Evolutionary conservation across 2,888 invertebrate species (phyloP).

Genomic region (Tetropium fuscum): DNA sequence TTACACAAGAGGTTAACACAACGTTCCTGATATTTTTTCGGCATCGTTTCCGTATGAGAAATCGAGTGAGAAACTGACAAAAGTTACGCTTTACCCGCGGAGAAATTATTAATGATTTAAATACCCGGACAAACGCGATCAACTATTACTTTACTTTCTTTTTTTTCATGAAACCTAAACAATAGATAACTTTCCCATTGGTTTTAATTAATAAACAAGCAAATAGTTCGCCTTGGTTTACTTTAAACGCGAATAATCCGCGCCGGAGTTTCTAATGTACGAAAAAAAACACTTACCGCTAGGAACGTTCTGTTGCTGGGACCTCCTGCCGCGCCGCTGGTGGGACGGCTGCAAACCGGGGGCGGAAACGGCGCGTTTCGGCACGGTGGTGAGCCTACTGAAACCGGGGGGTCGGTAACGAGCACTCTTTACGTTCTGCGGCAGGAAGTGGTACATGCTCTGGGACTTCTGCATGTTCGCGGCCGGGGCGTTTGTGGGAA

Average conservation of each 20-base stretch:
- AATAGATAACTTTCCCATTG: conserved; percentile 18
- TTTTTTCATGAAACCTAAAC: conserved; percentile 13
- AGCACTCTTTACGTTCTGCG: conserved; percentile 82
- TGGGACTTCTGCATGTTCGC: conserved; percentile 73
- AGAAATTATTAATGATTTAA: no score
- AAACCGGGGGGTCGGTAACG: conserved; percentile 89
- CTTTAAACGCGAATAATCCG: conserved; percentile 5
- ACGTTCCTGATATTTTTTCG: no score
- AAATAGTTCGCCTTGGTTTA: conserved; percentile 7
- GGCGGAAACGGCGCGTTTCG: conserved; percentile 81
- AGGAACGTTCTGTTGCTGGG: conserved; percentile 61
- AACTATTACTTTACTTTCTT: conserved; percentile 3
- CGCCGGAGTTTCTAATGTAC: neutral
- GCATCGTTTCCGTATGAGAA: no score
- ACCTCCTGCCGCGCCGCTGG: conserved; percentile 69
- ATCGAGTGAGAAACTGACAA: no score
- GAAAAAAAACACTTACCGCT: conserved; percentile 70
- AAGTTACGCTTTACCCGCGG: no score
- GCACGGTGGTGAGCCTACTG: conserved; percentile 70
- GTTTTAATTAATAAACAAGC: conserved; percentile 8
- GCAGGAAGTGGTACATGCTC: conserved; percentile 72
- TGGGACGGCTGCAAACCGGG: conserved; percentile 79
- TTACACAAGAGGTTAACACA: no score
- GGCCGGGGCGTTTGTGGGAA: conserved; percentile 72
- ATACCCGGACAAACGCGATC: neutral